Conservation (phyloP, 2,797 vertebrate genomes). For the Australoheros facetus region DNA sequence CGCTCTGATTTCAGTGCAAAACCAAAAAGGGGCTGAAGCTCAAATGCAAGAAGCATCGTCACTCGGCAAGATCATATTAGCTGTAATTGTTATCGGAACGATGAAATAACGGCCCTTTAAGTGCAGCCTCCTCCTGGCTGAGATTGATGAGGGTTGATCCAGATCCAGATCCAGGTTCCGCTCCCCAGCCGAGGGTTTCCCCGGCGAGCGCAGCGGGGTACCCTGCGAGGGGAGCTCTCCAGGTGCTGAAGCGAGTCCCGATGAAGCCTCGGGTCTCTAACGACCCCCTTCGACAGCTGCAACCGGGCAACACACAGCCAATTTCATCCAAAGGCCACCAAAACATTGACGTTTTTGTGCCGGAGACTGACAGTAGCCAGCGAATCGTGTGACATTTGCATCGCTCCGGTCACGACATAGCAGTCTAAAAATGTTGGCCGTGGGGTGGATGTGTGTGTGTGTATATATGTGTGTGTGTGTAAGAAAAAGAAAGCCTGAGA, state of each 20-base stretch:
- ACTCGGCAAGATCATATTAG: slow-evolving; percentile 47
- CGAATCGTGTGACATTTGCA: slow-evolving; percentile 70
- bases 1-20: slow-evolving; percentile 57
- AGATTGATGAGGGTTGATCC: slow-evolving; percentile 26
- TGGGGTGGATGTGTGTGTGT: slow-evolving; percentile 14
- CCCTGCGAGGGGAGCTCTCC: slow-evolving; percentile 75
- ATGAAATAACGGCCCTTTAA: slow-evolving; percentile 25
- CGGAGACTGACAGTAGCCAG: slow-evolving; percentile 50
- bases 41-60: slow-evolving; percentile 64
- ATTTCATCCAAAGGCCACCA: slow-evolving; percentile 62
- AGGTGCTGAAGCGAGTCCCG: slow-evolving; percentile 67
- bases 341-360: slow-evolving; percentile 53
- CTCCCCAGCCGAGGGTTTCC: slow-evolving; percentile 69
- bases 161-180: slow-evolving; percentile 48
- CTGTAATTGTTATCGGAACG: slow-evolving; percentile 10
- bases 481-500: slow-evolving; percentile 14
- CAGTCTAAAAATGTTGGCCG: slow-evolving; percentile 49
- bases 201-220: slow-evolving; percentile 74
- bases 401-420: slow-evolving; percentile 76
- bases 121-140: slow-evolving; percentile 20
- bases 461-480: neutral
- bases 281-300: slow-evolving; percentile 21
- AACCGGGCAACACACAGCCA: slow-evolving; percentile 9
- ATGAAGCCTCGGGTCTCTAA: slow-evolving; percentile 31
- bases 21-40: slow-evolving; percentile 50